Base-by-base conservation (phyloP, 2,113 vertebrate species). In the Daphoenositta chrysoptera region DNA sequence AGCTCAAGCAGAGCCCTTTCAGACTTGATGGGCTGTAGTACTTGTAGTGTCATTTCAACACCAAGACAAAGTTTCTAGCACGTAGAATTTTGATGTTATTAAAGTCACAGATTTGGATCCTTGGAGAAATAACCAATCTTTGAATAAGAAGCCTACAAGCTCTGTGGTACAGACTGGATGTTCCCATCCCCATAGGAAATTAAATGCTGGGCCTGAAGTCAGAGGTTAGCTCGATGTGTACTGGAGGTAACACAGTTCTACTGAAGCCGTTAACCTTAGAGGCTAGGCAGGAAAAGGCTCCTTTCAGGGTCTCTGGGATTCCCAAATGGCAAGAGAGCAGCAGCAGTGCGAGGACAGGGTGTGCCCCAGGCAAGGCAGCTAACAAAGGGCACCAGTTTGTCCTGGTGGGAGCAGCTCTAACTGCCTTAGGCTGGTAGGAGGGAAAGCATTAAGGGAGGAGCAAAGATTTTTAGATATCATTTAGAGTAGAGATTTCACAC, bases 331-430 rank as follows among this genome's bases (percentile, higher is more conserved):
- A 76, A 85, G 31, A 66, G 26, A 87, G 71, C 50, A 66, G 39
- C 47, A 77, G 57, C 1, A 4, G 64, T 56, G 22, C 2, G 20
- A 71, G 68, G 51, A 47, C 2, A 48, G 92, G 53, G 78, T 33
- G 53, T 44, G 68, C 35, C 60, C 57, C 18, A 9, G 28, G 50
- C 72, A 71, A 48, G 47, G 35, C 89, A 75, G 69, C 83, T 82
- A 87, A 97, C 95, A 96, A 96, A 94, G 69, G 51, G 51, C 89
- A 64, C 91, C 94, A 95, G 94, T 95, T 84, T n/a, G 56, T 66
- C 89, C n/a, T 75, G 56, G 33, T n/a, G 71, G 68, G 54, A 96
- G 80, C 76, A 83, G 76, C 83, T 60, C 56, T 22, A 47, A 61
- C 44, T 33, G 82, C 68, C 83, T 64, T 15, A 30, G 76, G 51